Percentiles rank a stretch among this genome's conserved stretches.
Conservation (phyloP, 1,140 invertebrate genomes). For the Trissolcus basalis region DNA sequence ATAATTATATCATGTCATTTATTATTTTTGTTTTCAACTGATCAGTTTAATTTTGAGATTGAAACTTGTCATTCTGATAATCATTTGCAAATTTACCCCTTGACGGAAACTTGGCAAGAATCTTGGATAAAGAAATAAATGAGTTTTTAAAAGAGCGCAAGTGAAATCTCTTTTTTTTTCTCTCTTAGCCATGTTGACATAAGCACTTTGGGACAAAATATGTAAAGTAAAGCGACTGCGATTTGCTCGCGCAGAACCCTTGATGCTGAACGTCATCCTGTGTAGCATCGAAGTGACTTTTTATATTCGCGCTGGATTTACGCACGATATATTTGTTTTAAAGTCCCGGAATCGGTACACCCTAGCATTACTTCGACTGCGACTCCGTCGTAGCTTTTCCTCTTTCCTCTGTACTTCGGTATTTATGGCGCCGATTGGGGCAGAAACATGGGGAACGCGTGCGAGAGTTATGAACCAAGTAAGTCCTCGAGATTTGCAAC, state of each 20-base stretch:
- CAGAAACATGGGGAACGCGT: constrained; percentile 66
- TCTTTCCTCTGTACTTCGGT: constrained; percentile 43
- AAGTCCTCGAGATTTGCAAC: constrained; percentile 71
- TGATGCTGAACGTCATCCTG: constrained; percentile 18
- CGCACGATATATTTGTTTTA: constrained; percentile 76
- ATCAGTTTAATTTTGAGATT: constrained; percentile 17
- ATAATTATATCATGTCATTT: too few species aligned
- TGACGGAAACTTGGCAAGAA: constrained; percentile 36
- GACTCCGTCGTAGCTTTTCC: constrained; percentile 37
- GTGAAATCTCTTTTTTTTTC: constrained; percentile 51
- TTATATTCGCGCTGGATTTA: constrained; percentile 71
- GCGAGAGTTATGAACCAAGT: constrained; percentile 73
- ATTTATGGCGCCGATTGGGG: constrained; percentile 71
- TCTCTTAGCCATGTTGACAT: constrained; percentile 50
- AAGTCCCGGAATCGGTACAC: constrained; percentile 68
- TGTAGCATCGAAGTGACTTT: constrained; percentile 26
- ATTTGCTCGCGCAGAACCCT: constrained; percentile 67
- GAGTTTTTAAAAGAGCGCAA: constrained; percentile 52
- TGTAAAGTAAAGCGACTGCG: constrained; percentile 72
- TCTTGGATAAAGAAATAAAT: constrained; percentile 36
- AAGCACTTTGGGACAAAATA: constrained; percentile 66
- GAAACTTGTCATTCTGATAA: constrained; percentile 29
- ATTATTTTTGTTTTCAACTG: too few species aligned
- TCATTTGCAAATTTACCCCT: too few species aligned
- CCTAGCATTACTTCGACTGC: constrained; percentile 50